Evolutionary conservation across 2,888 invertebrate genomes (phyloP).

Genomic region (Hipparchia sbordonii): DNA sequence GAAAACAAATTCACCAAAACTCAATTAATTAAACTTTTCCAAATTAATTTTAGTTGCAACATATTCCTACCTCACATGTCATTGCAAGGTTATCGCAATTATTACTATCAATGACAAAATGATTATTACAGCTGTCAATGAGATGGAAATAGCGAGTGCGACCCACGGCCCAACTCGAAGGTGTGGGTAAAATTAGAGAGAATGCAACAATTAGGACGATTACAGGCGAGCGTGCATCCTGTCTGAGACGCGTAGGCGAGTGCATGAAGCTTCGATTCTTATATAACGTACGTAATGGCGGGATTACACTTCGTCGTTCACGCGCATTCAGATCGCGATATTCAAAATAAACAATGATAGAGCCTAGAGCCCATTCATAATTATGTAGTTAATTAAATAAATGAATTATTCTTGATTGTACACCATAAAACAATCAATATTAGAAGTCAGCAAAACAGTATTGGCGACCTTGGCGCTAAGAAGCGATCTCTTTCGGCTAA

Average conservation of each 20-base stretch:
- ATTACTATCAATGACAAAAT: slow-evolving; percentile 31
- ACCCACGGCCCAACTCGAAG: slow-evolving; percentile 46
- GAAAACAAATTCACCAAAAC: too few species aligned
- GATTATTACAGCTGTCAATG: slow-evolving; percentile 48
- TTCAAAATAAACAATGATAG: too few species aligned
- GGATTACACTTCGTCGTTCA: background rate
- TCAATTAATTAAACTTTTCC: too few species aligned
- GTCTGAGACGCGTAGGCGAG: slow-evolving; percentile 58
- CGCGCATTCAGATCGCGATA: background rate
- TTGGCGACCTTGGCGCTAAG: too few species aligned
- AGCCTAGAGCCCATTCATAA: too few species aligned
- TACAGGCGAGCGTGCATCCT: slow-evolving; percentile 63
- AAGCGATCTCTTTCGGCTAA: too few species aligned
- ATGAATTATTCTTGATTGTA: too few species aligned
- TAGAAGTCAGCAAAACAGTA: too few species aligned
- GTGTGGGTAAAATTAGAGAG: slow-evolving; percentile 65
- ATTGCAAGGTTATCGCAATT: slow-evolving; percentile 22
- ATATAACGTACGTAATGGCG: background rate
- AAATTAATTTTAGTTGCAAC: slow-evolving; percentile 9
- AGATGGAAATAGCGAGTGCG: slow-evolving; percentile 52
- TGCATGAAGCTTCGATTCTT: slow-evolving; percentile 7
- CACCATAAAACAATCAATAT: background rate
- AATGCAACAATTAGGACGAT: slow-evolving; percentile 68
- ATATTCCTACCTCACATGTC: slow-evolving; percentile 7
- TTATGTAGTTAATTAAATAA: too few species aligned